Base-by-base conservation (phyloP, 2,888 invertebrate species). In the Caenorhabditis plicata region DNA sequence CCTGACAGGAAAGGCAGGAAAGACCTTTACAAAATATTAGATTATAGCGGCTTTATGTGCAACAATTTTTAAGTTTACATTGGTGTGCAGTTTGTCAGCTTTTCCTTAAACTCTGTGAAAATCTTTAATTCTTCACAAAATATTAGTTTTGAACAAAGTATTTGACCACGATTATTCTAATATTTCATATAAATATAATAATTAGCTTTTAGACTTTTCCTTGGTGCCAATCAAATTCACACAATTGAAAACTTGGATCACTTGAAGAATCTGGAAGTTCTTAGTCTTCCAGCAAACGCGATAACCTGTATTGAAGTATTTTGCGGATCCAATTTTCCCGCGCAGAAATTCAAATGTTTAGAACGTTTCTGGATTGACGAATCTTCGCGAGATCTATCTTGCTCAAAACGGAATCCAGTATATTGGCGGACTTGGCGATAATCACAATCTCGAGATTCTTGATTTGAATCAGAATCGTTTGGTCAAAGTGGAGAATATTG, bases 151-250 rank as follows among this genome's bases (percentile, higher is more conserved):
- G n/a, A n/a, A n/a, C n/a, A n/a, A 11, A 11, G 31, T 11, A 11
- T 29, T 29, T 29, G 9, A 13, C 9, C 31, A 11, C 13, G 31
- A 13, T n/a, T n/a, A n/a, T n/a, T n/a, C n/a, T n/a, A n/a, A n/a
- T n/a, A n/a, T 33, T 17, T 5, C 15, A 36, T 36, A 33, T 33
- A 13, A 33, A 39, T 7, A 9, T 22, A 22, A 9, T 13, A 4
- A 17, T n/a, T n/a, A n/a, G 26, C 20, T 40, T 50, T 57, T 83
- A 86, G 0, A 71, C 84, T 96, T 2, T 96, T 89, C 82, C 83
- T 96, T 48, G 95, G 95, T 1, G 95, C 95, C 83, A 98, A 98
- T 83, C 96, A 95, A 85, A 91, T 96, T 62, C 84, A 86, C 0
- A 88, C 88, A 82, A 88, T 98, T 41, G 87, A 91, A 75, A 71